phyloP scores from a whole-genome alignment of 2,113 vertebrate genomes.

The Proteles cristata region DNA sequence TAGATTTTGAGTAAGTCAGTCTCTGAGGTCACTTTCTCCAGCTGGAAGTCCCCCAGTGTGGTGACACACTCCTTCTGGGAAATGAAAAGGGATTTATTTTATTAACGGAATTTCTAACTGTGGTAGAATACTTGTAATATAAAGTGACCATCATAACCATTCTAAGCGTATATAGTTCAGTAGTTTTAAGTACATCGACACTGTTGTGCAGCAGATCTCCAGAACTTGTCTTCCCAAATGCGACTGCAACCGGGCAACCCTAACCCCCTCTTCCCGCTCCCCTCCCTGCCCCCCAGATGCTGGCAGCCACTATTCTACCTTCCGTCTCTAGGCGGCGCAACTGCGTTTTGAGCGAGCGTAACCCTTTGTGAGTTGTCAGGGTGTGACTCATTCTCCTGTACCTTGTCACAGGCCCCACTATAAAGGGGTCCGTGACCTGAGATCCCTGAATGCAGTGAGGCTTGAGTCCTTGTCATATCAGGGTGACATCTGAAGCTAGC shows the following conservation, averaged over 20 bases:
- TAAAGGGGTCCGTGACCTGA: not conserved
- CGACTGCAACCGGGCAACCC: not conserved
- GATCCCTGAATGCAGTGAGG: not conserved
- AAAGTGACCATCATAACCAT: not conserved
- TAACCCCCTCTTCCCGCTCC: fast-evolving
- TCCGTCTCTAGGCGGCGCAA: fast-evolving
- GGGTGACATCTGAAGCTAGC: not conserved
- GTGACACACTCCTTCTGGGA: not conserved
- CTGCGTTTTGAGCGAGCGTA: not conserved
- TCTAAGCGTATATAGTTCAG: not conserved
- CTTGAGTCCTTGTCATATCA: not conserved
- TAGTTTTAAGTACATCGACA: no score
- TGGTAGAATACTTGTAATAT: not conserved
- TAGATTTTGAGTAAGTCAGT: not conserved
- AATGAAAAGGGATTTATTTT: not conserved
- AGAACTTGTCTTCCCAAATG: not conserved
- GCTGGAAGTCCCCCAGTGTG: not conserved
- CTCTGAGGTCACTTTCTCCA: not conserved
- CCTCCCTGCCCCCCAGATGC: not conserved
- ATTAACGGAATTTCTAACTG: not conserved
- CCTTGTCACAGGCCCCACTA: no score
- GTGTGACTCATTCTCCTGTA: not conserved
- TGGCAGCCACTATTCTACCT: not conserved
- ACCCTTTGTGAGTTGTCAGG: not conserved
- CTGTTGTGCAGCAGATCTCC: not conserved